Conservation (phyloP, 2,113 vertebrate genomes). For the Trogon surrucura region DNA sequence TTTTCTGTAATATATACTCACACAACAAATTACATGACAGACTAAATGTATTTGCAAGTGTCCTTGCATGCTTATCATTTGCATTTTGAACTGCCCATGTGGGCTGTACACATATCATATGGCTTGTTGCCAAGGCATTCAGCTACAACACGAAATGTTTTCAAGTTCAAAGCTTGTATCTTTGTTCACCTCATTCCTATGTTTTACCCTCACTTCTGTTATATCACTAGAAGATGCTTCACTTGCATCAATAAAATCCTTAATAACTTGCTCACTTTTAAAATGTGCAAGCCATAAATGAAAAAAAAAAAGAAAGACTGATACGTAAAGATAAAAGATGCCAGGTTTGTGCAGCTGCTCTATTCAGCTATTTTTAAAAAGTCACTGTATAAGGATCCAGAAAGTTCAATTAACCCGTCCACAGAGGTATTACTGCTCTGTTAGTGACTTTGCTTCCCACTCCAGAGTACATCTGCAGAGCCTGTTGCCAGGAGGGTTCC, state of each 20-base stretch:
- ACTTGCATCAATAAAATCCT: constrained; percentile 1
- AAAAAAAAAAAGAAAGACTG: not conserved
- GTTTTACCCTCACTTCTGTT: not conserved
- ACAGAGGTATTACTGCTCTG: not conserved
- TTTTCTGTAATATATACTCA: not conserved
- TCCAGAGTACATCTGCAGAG: not conserved
- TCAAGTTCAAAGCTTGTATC: constrained; percentile 37
- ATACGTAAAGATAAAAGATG: not conserved
- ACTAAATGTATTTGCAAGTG: constrained; percentile 7
- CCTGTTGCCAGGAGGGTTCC: not conserved
- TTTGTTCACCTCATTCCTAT: constrained; percentile 9
- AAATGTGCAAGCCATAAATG: not conserved
- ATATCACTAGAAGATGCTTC: not conserved
- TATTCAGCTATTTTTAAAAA: constrained; percentile 32
- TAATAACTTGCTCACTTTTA: constrained; percentile 18
- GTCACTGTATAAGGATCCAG: not conserved
- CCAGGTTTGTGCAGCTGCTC: constrained; percentile 2
- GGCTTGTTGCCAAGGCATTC: constrained; percentile 21
- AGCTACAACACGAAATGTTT: constrained; percentile 23
- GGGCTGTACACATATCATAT: not conserved
- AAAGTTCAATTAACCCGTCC: constrained; percentile 27
- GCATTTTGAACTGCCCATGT: constrained; percentile 41
- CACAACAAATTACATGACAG: not conserved
- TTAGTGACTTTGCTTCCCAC: not conserved
- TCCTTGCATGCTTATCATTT: constrained; percentile 30